These are phyloP conservation scores for Aeoliscus strigatus DNA, from an alignment of 2,797 vertebrate species.

Conservation along the genomic window DNA sequence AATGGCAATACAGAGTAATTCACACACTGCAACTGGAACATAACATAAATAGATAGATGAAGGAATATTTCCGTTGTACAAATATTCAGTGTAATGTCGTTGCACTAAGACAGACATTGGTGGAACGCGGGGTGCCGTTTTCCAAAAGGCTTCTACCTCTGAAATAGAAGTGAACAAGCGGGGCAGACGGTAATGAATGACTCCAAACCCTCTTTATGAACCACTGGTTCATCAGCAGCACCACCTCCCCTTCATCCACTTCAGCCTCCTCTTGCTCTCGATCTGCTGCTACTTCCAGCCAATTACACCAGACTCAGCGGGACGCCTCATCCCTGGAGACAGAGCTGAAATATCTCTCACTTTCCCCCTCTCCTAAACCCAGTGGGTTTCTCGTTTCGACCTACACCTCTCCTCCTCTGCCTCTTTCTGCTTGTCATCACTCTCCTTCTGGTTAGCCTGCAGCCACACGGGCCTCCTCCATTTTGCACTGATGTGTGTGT, in stretches of 20 bases:
- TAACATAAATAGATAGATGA: too few species aligned
- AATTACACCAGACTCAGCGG: slow-evolving; percentile 30
- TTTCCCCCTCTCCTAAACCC: slow-evolving; percentile 20
- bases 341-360: slow-evolving; percentile 27
- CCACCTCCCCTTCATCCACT: neutral
- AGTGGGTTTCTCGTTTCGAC: slow-evolving; percentile 18
- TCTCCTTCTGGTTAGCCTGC: slow-evolving; percentile 41
- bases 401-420: slow-evolving; percentile 10
- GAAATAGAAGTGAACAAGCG: too few species aligned
- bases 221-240: neutral
- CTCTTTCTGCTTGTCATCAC: slow-evolving; percentile 34
- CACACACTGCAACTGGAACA: too few species aligned
- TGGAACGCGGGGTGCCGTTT: neutral
- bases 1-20: too few species aligned
- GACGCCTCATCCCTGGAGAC: slow-evolving; percentile 24
- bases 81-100: too few species aligned
- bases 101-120: too few species aligned
- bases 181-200: neutral
- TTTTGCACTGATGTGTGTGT: slow-evolving; percentile 41
- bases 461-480: slow-evolving; percentile 45
- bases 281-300: neutral
- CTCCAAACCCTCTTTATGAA: slow-evolving; percentile 1
- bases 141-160: too few species aligned
- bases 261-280: neutral
- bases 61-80: too few species aligned